phyloP scores from a whole-genome alignment of 2,113 vertebrate genomes.

The Apodemus speciosus region DNA sequence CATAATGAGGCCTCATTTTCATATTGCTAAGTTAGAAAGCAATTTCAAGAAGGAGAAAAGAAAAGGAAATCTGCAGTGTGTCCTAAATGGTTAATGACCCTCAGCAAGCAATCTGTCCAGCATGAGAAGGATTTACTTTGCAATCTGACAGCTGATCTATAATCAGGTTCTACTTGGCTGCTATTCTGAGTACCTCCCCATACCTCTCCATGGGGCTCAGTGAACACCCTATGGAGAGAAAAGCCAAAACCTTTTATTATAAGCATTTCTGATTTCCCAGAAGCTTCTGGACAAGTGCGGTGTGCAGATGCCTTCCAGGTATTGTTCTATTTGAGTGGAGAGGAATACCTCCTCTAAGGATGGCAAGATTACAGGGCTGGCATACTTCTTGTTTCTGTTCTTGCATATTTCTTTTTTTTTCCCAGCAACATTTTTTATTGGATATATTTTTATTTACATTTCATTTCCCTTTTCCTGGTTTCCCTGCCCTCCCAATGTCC shows the following conservation, averaged over 20 bases:
- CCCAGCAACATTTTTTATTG: too few species aligned
- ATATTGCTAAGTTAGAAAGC: conserved; percentile 71
- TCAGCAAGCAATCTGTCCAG: conserved; percentile 79
- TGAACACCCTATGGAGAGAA: conserved; percentile 31
- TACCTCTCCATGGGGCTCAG: conserved; percentile 10
- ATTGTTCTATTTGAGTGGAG: conserved; percentile 24
- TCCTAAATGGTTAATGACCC: conserved; percentile 84
- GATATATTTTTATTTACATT: too few species aligned
- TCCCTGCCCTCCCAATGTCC: too few species aligned
- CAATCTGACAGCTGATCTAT: conserved; percentile 80
- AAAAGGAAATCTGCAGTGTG: background rate
- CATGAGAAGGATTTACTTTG: conserved; percentile 73
- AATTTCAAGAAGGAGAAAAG: conserved; percentile 48
- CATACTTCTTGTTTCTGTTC: background rate
- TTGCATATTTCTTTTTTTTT: too few species aligned
- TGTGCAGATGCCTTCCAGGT: conserved; percentile 58
- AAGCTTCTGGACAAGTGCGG: background rate
- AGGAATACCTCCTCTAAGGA: background rate
- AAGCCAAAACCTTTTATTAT: conserved; percentile 46
- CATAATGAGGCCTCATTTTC: conserved; percentile 81
- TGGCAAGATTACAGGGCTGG: background rate
- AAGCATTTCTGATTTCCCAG: conserved; percentile 61
- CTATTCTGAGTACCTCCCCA: background rate
- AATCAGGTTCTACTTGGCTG: conserved; percentile 76
- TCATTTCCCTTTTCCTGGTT: too few species aligned